Evolutionary conservation across 2,113 vertebrate species (phyloP), one percentile per base, ranked within the genome.

Genomic region (Pavo muticus): DNA sequence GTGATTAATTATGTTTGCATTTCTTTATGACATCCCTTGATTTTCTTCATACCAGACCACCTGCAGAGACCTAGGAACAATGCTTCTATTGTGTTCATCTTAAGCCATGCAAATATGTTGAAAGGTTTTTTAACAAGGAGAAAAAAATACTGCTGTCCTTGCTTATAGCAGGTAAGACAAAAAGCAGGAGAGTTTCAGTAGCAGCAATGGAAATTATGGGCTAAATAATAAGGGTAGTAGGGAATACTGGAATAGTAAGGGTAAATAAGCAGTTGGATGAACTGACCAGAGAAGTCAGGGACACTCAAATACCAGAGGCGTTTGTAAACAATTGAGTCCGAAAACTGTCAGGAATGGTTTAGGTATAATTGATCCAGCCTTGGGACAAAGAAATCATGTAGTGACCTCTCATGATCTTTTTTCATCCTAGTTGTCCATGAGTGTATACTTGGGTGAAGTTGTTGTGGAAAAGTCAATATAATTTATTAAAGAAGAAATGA

Each of bases 401-500:
- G 29, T 65, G 75, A 88, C 25, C 71, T 82, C 19, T 83, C 68
- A 93, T 20, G 71, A 94, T 32, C 3, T 71, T 32, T 50, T 79
- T 85, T 93, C 60, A 45, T 83, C 30, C 37, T n/a, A 73, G 23
- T 4, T 15, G 70, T 35, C 39, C 75, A 3, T 37, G 23, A 83
- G 5, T 59, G 2, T 45, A 67, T 32, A 91, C 18, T 65, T 64
- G 42, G 16, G 14, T 69, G 29, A 71, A 80, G 10, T 5, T 52
- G 24, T n/a, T 67, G 32, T 57, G 6, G 11, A 80, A 88, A 90
- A 77, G n/a, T 74, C 63, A 74, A 90, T 42, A 21, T 4, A 84
- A 91, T 90, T 84, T 87, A 69, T 79, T 79, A 76, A 91, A 83
- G 21, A 90, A 11, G 12, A 76, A 80, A 81, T 11, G 73, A 84